Evolutionary conservation across 2,113 vertebrate genomes (phyloP).

Genomic region (Poecilia latipinna): DNA sequence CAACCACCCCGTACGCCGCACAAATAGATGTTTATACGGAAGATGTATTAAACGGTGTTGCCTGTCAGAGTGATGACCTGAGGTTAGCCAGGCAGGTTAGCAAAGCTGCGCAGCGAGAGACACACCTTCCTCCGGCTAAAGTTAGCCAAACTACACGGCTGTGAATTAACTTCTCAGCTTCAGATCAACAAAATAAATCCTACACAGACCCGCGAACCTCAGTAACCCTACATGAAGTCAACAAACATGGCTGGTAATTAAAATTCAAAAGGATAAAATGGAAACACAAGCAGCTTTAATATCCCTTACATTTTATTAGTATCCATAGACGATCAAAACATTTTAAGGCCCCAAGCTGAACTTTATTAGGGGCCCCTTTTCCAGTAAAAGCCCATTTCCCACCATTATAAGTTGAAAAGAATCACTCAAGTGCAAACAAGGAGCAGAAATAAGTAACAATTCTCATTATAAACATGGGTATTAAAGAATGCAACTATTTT

Average conservation of each 20-base stretch:
- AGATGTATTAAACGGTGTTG: slow-evolving; percentile 13
- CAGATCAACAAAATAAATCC: not conserved
- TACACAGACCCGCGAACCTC: no score
- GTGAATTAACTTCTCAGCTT: not conserved
- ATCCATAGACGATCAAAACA: no score
- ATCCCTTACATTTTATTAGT: not conserved
- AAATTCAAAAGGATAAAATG: not conserved
- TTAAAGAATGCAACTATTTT: no score
- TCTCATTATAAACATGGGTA: no score
- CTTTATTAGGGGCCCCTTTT: no score
- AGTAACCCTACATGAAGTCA: not conserved
- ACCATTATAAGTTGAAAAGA: no score
- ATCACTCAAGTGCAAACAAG: no score
- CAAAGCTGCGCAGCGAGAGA: slow-evolving; percentile 66
- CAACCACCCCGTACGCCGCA: not conserved
- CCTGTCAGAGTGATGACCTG: slow-evolving; percentile 25
- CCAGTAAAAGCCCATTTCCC: no score
- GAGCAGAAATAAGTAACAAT: no score
- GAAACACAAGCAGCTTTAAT: not conserved
- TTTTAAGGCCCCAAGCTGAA: no score
- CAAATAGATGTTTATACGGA: not conserved
- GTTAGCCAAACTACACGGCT: slow-evolving; percentile 41
- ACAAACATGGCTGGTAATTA: not conserved
- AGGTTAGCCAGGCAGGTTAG: slow-evolving; percentile 55
- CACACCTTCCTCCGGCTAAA: slow-evolving; percentile 75